Evolutionary conservation across 2,797 vertebrate species (phyloP).

Genomic region (Phylloscopus collybita): DNA sequence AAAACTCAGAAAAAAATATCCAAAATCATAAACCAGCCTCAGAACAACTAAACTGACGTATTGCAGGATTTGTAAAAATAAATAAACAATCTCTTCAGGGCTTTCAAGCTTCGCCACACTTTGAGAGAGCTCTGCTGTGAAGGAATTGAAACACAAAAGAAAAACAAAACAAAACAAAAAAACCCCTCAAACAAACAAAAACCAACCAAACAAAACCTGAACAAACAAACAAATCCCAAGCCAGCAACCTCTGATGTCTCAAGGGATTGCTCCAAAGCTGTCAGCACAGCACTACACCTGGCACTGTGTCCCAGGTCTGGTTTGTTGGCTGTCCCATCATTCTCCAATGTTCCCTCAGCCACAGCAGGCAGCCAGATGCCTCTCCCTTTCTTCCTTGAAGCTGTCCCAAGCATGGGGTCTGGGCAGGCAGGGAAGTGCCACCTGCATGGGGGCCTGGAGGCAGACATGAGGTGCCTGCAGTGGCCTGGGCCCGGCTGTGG

Average conservation of each 20-base stretch:
- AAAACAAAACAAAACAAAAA: neutral
- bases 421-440: neutral
- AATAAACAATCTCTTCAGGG: slow-evolving; percentile 30
- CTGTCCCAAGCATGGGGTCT: neutral
- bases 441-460: neutral
- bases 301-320: neutral
- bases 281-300: neutral
- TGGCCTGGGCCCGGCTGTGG: neutral
- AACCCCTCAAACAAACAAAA: no score
- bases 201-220: no score
- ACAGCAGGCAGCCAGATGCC: neutral
- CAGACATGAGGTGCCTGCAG: rapidly evolving
- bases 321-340: neutral
- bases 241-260: neutral
- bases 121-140: neutral
- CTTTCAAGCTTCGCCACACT: slow-evolving; percentile 46
- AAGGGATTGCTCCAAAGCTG: slow-evolving; percentile 2
- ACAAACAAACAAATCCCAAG: neutral
- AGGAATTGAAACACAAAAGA: neutral
- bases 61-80: slow-evolving; percentile 70
- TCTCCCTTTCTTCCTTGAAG: neutral
- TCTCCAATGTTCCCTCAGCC: neutral
- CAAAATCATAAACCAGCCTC: slow-evolving; percentile 21
- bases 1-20: neutral
- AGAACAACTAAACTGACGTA: slow-evolving; percentile 49